Conservation (phyloP, 2,797 vertebrate species). For the Naso thynnoides region DNA sequence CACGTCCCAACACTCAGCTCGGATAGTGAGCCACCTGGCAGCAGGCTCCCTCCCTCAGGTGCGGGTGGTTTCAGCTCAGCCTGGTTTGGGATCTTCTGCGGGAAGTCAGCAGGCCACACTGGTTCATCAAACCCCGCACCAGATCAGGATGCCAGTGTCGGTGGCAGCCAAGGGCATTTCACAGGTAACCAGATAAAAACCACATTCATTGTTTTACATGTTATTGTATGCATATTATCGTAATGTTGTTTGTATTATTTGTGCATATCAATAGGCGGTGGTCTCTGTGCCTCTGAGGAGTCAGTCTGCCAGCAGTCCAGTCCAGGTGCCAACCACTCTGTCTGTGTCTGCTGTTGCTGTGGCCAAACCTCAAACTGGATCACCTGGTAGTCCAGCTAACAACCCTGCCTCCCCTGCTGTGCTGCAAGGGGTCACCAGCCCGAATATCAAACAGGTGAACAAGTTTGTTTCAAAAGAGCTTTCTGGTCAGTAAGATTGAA, state of each 20-base stretch:
- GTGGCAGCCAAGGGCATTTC: constrained; percentile 90
- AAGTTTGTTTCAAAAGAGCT: constrained; percentile 5
- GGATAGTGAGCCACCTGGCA: constrained; percentile 87
- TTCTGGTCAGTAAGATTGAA: background rate
- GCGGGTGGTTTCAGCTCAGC: constrained; percentile 90
- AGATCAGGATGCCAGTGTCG: constrained; percentile 91
- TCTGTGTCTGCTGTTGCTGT: constrained; percentile 87
- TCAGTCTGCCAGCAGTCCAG: constrained; percentile 82
- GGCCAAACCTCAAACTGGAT: constrained; percentile 86
- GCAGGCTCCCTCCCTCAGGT: constrained; percentile 92
- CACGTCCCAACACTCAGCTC: constrained; percentile 82
- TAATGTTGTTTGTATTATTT: background rate
- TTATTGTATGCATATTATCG: background rate
- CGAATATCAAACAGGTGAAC: constrained; percentile 96
- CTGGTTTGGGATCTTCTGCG: constrained; percentile 82
- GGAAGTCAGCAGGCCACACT: constrained; percentile 85
- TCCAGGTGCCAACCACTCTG: constrained; percentile 86
- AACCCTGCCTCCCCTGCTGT: constrained; percentile 82
- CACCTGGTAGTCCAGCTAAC: constrained; percentile 85
- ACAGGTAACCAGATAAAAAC: constrained; percentile 84
- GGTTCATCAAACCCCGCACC: constrained; percentile 88
- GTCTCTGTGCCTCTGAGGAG: constrained; percentile 92
- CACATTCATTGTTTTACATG: background rate
- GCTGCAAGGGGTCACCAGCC: constrained; percentile 90
- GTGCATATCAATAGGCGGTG: constrained; percentile 83